phyloP scores from a whole-genome alignment of 2,113 vertebrate species.

The Ahaetulla prasina region DNA sequence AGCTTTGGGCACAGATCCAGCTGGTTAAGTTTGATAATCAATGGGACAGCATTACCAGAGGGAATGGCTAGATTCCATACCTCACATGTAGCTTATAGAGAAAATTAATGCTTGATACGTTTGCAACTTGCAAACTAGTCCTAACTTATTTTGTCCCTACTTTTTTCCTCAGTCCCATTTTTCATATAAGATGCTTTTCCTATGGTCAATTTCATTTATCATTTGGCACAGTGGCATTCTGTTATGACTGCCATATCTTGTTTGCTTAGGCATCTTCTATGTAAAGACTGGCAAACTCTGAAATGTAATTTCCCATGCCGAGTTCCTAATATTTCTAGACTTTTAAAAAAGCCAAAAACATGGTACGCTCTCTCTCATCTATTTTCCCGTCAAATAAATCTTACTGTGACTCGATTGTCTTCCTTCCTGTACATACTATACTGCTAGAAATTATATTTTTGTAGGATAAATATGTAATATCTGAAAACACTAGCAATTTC shows the following conservation, averaged over 20 bases:
- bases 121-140: neutral
- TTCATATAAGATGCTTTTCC: neutral
- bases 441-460: neutral
- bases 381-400: neutral
- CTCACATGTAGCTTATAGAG: neutral
- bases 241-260: neutral
- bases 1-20: neutral
- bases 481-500: neutral
- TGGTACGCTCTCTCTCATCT: neutral
- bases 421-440: neutral
- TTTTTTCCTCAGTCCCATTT: fast-evolving
- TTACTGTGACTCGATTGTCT: neutral
- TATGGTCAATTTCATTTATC: neutral
- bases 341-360: neutral
- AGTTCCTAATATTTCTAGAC: neutral
- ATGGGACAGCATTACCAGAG: neutral
- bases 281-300: fast-evolving
- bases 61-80: neutral
- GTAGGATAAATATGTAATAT: neutral
- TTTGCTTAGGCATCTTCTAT: neutral
- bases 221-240: neutral
- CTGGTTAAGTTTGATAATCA: neutral
- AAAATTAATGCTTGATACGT: neutral
- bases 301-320: neutral
- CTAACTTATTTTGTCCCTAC: neutral